A percentile compares a stretch with the other conserved stretches of the same genome.
These are phyloP conservation scores for Tachysurus vachellii DNA, from an alignment of 2,113 vertebrate species.

Conservation along the genomic window DNA sequence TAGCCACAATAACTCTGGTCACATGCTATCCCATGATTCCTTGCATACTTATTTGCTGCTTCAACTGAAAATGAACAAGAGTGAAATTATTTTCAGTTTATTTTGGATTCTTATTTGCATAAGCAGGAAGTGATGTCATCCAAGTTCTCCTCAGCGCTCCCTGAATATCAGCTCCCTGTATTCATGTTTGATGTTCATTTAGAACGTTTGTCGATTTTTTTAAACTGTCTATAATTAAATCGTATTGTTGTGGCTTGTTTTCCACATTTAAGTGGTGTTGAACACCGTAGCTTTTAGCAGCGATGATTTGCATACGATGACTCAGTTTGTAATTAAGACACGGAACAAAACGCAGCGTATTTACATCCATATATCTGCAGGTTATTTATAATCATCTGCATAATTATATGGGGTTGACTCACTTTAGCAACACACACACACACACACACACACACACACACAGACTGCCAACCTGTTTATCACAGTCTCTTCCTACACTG, in stretches of 20 bases:
- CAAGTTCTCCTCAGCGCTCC: background rate
- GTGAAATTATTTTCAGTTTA: background rate
- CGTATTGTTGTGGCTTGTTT: background rate
- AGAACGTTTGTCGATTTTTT: background rate
- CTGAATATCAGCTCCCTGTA: background rate
- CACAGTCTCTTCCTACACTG: background rate
- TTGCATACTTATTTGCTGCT: background rate
- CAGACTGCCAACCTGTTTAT: background rate
- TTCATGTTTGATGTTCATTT: background rate
- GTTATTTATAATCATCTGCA: conserved; percentile 27
- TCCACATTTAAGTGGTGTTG: background rate
- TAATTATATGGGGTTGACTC: conserved; percentile 16
- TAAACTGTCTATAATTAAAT: background rate
- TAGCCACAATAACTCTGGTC: background rate
- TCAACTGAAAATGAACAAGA: background rate
- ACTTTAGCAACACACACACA: conserved; percentile 8
- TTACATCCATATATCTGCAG: conserved; percentile 10
- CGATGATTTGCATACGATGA: background rate
- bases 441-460: background rate
- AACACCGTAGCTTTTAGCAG: background rate
- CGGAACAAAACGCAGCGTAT: background rate
- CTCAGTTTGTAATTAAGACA: conserved; percentile 1
- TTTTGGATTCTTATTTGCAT: background rate
- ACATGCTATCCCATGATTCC: background rate
- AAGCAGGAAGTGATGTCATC: conserved; percentile 1